Conservation (phyloP, 2,888 invertebrate genomes). For the Ophion ellenae region DNA sequence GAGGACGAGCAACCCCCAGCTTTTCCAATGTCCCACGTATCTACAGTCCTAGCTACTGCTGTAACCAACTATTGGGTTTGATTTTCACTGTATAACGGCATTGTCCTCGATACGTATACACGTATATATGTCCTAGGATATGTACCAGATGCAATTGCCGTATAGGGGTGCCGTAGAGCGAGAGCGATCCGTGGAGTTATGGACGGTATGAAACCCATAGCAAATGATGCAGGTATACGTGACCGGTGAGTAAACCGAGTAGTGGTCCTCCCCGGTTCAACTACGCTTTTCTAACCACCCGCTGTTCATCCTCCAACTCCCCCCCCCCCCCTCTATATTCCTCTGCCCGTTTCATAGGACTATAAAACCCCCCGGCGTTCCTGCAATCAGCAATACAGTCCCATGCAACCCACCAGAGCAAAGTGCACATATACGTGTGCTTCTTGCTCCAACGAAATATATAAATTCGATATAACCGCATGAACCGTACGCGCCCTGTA, state of each 20-base stretch:
- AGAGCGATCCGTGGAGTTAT: constrained; percentile 78
- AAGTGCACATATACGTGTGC: neutral
- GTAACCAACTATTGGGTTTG: constrained; percentile 21
- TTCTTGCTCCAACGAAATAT: constrained; percentile 37
- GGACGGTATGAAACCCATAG: constrained; percentile 83
- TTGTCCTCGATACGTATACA: neutral
- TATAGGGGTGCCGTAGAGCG: constrained; percentile 16
- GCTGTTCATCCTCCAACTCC: neutral
- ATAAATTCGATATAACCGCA: constrained; percentile 60
- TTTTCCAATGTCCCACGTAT: neutral
- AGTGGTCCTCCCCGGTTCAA: constrained; percentile 59
- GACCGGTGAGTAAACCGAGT: constrained; percentile 78
- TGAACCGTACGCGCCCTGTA: constrained; percentile 42
- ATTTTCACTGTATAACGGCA: constrained; percentile 36
- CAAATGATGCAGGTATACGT: constrained; percentile 83
- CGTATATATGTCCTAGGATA: constrained; percentile 9
- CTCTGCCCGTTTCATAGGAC: constrained; percentile 38
- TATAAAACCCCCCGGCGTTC: constrained; percentile 72
- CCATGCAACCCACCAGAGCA: constrained; percentile 14
- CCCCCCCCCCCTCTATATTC: neutral
- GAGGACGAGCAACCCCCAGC: neutral
- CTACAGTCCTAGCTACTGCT: neutral
- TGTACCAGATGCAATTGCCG: constrained; percentile 32
- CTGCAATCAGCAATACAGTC: constrained; percentile 77
- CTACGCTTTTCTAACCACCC: constrained; percentile 15